Evolutionary conservation across 2,888 invertebrate species (phyloP).

Genomic region (Temnothorax unifasciatus): DNA sequence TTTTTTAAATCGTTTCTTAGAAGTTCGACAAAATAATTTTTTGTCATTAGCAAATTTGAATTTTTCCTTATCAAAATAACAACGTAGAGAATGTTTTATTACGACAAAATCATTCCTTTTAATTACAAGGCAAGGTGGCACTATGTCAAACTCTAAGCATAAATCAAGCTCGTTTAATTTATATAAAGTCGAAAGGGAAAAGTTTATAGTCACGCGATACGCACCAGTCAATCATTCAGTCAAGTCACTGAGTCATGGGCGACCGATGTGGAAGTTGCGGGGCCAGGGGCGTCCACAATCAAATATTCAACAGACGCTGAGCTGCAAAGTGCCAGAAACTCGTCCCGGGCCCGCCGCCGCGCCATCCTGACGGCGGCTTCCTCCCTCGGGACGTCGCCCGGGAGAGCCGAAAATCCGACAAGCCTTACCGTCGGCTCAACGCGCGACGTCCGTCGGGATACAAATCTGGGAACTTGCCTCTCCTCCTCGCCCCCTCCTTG

Average conservation of each 20-base stretch:
- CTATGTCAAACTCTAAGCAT: background rate
- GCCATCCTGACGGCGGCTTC: slow-evolving; percentile 50
- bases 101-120: background rate
- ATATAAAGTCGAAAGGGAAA: background rate
- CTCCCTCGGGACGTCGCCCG: slow-evolving; percentile 58
- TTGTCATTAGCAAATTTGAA: background rate
- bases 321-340: slow-evolving; percentile 82
- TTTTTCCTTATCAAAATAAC: background rate
- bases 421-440: slow-evolving; percentile 56
- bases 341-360: slow-evolving; percentile 65
- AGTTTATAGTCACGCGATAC: background rate
- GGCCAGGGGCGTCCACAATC: slow-evolving; percentile 69
- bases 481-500: background rate
- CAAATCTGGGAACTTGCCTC: slow-evolving; percentile 64
- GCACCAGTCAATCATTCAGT: slow-evolving; percentile 30
- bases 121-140: background rate
- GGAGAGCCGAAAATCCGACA: slow-evolving; percentile 68
- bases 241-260: slow-evolving; percentile 42
- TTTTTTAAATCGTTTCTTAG: background rate
- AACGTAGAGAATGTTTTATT: background rate
- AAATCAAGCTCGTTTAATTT: background rate
- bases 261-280: slow-evolving; percentile 35
- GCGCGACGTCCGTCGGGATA: slow-evolving; percentile 59
- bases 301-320: slow-evolving; percentile 82
- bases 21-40: background rate